Evolutionary conservation across 2,113 vertebrate species (phyloP).

Genomic region (Psephotus haematonotus): DNA sequence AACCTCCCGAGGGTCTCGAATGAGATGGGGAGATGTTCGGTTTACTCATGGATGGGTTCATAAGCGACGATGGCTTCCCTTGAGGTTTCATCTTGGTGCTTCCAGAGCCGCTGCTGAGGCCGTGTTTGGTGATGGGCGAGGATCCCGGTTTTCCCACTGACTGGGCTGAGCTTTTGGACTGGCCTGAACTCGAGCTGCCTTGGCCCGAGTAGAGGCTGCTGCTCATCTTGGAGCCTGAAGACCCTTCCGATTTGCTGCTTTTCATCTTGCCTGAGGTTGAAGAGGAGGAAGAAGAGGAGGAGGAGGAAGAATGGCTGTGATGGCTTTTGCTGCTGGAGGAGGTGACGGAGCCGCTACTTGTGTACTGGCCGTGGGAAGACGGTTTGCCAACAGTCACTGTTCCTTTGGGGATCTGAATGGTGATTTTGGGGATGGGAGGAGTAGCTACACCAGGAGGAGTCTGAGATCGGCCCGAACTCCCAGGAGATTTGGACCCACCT

Average conservation of each 20-base stretch:
- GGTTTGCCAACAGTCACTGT: slow-evolving; percentile 94
- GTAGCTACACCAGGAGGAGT: slow-evolving; percentile 93
- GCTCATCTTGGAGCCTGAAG: slow-evolving; percentile 83
- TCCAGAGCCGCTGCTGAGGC: slow-evolving; percentile 80
- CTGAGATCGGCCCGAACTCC: slow-evolving; percentile 93
- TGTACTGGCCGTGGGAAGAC: slow-evolving; percentile 91
- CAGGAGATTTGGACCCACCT: slow-evolving; percentile 93
- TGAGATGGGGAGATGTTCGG: slow-evolving; percentile 98
- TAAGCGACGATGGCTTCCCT: slow-evolving; percentile 93
- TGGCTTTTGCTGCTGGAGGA: slow-evolving; percentile 91
- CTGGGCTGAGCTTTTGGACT: slow-evolving; percentile 91
- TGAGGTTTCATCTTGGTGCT: slow-evolving; percentile 92
- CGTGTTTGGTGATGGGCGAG: slow-evolving; percentile 94
- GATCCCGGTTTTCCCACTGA: slow-evolving; percentile 92
- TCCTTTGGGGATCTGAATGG: slow-evolving; percentile 96
- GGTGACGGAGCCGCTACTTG: slow-evolving; percentile 86
- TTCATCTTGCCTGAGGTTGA: slow-evolving; percentile 94
- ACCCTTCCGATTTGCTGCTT: slow-evolving; percentile 89
- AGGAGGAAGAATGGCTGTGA: slow-evolving; percentile 90
- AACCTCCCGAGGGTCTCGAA: slow-evolving; percentile 87
- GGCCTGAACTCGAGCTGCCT: slow-evolving; percentile 79
- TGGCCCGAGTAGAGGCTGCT: slow-evolving; percentile 86
- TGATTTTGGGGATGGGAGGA: slow-evolving; percentile 97
- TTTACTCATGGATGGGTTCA: slow-evolving; percentile 94
- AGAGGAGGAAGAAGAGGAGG: slow-evolving; percentile 83